Percentiles rank a stretch among this genome's conserved stretches.
Evolutionary conservation across 2,797 vertebrate species (phyloP).

Genomic region (Trichosurus vulpecula): DNA sequence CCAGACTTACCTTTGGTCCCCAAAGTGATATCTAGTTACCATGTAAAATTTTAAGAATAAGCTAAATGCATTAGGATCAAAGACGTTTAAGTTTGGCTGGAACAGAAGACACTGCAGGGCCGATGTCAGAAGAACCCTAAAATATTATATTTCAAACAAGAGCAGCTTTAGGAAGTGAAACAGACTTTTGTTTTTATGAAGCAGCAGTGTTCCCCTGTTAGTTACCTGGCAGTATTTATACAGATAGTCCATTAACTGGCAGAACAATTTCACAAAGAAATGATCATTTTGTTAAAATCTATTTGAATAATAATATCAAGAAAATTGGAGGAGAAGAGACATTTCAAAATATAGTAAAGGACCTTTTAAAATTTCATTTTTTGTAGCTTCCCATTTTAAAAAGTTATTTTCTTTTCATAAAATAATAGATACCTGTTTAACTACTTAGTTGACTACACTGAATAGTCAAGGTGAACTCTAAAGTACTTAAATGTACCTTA

Average conservation of each 20-base stretch:
- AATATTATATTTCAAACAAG: conserved; percentile 30
- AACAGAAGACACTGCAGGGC: neutral
- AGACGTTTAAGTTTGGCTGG: conserved; percentile 24
- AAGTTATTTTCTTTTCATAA: neutral
- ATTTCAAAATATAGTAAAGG: neutral
- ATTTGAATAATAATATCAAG: neutral
- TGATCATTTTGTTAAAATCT: neutral
- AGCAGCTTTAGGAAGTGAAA: conserved; percentile 21
- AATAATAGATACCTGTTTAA: neutral
- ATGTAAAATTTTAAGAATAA: neutral
- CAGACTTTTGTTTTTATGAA: neutral
- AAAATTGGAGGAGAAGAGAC: neutral
- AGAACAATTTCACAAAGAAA: neutral
- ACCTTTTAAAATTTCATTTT: neutral
- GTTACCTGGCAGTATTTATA: neutral
- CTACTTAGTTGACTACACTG: neutral
- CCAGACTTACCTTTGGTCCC: conserved; percentile 24
- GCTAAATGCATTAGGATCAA: conserved; percentile 29
- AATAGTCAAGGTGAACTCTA: neutral
- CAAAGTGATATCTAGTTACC: neutral
- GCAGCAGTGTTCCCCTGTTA: neutral
- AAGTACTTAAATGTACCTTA: neutral
- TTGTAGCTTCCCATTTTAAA: neutral
- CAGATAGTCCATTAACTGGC: neutral
- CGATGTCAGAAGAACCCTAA: neutral